Evolutionary conservation across 2,113 vertebrate genomes (phyloP).

Genomic region (Oriolus oriolus): DNA sequence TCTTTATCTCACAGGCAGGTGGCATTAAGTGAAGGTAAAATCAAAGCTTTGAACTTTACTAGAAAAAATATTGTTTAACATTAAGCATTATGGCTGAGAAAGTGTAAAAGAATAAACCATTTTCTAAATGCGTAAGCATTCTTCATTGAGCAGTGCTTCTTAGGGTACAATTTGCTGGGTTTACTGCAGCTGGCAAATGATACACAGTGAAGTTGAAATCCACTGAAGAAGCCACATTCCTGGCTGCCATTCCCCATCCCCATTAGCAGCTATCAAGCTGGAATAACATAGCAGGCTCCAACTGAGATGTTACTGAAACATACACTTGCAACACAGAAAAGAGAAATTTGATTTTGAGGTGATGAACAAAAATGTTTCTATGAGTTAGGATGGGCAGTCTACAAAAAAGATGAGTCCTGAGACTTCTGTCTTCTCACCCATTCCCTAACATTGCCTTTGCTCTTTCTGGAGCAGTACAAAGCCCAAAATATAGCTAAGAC

Average conservation of each 20-base stretch:
- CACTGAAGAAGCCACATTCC: neutral
- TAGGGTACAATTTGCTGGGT: neutral
- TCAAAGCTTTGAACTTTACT: neutral
- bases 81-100: neutral
- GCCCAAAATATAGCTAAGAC: neutral
- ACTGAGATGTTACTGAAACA: neutral
- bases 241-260: neutral
- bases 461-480: neutral
- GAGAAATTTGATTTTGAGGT: neutral
- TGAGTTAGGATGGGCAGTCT: neutral
- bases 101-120: neutral
- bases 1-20: conserved; percentile 5
- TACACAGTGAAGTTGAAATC: conserved; percentile 4
- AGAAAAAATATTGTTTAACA: neutral
- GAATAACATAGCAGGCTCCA: neutral
- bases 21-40: neutral
- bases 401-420: neutral
- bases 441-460: neutral
- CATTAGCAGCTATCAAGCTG: neutral
- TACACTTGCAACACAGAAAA: neutral
- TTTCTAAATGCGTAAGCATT: neutral
- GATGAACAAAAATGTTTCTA: neutral
- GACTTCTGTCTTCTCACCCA: neutral
- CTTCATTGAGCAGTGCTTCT: neutral
- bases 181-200: conserved; percentile 6